Evolutionary conservation across 1,140 invertebrate genomes (phyloP), one percentile per base, ranked within the genome.

Genomic region (Hycleus cichorii): DNA sequence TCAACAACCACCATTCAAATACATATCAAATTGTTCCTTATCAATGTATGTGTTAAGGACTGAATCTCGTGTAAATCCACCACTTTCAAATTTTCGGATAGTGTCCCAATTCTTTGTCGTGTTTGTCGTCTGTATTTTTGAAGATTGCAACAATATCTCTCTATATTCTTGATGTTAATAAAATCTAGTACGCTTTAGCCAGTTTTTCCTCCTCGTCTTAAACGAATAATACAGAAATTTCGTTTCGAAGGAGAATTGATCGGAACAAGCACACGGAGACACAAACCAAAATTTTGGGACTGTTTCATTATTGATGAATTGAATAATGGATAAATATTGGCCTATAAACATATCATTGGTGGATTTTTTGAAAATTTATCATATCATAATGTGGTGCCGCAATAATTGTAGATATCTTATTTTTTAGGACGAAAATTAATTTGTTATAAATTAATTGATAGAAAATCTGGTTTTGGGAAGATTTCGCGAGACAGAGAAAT

Each of bases 281-380:
- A 32, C 40, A 42, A 42, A 42, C 39, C 39, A 39, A 39, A 39
- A 18, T 18, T 32, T 32, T 53, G 46, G 51, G 51, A 53, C 51
- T 53, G 51, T 18, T 18, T 18, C 18, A 53, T 43, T 52, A 44
- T 26, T 26, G 40, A 45, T 18, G 18, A 18, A 18, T 45, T 53
- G 43, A 45, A 53, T 52, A 51, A 55, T 59, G 47, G 63, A 60
- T 56, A 61, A 58, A 47, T 50, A 58, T 43, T 59, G 61, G 59
- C 63, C 59, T 65, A 64, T 39, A 49, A 48, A 67, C 62, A 67
- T 69, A 67, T 67, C 64, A 63, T 46, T 8, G 64, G 58, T 64
- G 65, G 62, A 64, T 49, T 32, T 32, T 32, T 24, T 38, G 49
- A 50, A 52, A 54, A 58, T 47, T 44, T 48, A 60, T 62, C 62